These are phyloP conservation scores for Saccopteryx bilineata DNA, from an alignment of 2,113 vertebrate genomes.

Conservation along the genomic window DNA sequence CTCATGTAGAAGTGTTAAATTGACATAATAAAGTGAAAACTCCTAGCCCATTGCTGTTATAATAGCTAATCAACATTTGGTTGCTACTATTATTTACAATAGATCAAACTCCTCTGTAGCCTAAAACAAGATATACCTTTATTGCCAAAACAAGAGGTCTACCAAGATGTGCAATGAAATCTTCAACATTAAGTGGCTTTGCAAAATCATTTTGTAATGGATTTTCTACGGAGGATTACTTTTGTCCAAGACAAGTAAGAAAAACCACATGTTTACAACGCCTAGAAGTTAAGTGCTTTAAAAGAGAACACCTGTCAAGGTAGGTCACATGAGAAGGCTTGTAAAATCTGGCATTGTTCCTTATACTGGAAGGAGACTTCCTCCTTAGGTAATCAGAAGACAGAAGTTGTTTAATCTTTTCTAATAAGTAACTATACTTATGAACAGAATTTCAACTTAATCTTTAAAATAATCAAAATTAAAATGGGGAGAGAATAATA, in stretches of 20 bases:
- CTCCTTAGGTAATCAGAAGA: background rate
- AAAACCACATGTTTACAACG: constrained; percentile 61
- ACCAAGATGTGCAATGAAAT: constrained; percentile 44
- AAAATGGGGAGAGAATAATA: background rate
- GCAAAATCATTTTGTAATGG: constrained; percentile 63
- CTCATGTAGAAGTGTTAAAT: background rate
- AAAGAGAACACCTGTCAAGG: constrained; percentile 59
- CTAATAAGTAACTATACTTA: background rate
- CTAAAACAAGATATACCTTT: constrained; percentile 39
- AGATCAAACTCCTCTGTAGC: background rate
- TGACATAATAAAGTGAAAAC: constrained; percentile 43
- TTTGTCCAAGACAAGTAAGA: constrained; percentile 51
- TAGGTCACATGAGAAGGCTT: background rate
- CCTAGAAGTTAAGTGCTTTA: constrained; percentile 56
- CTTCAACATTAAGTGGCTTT: constrained; percentile 19
- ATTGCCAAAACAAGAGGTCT: constrained; percentile 24
- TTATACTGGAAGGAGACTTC: background rate
- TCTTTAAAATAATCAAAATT: constrained; percentile 43
- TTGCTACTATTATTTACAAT: background rate
- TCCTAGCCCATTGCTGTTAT: background rate
- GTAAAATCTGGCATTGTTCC: background rate
- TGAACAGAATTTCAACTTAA: constrained; percentile 58
- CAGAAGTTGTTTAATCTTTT: background rate
- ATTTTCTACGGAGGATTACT: constrained; percentile 67
- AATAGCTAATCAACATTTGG: constrained; percentile 1